Percentiles rank a stretch among this genome's conserved stretches.
phyloP scores from a whole-genome alignment of 35 echinoderm and acorn worm genomes.

The Apostichopus californicus region DNA sequence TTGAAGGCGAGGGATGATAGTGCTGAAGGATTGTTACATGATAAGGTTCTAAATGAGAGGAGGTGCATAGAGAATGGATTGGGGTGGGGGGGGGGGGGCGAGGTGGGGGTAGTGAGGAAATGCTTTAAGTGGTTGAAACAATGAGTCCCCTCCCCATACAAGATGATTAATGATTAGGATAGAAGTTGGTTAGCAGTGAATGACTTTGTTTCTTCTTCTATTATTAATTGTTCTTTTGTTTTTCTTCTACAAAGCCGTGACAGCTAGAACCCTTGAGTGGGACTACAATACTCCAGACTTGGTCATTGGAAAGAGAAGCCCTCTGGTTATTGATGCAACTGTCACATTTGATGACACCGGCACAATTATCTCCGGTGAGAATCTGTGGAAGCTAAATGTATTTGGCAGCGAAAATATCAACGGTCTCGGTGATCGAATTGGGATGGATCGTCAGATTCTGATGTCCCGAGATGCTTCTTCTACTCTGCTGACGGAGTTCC shows the following conservation, averaged over 20 bases:
- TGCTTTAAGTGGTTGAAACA: too few species aligned
- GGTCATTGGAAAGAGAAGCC: conserved; percentile 74
- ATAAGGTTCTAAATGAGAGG: too few species aligned
- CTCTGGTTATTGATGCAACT: conserved; percentile 66
- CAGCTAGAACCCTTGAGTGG: conserved; percentile 67
- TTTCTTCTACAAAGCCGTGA: conserved; percentile 48
- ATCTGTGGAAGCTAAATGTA: conserved; percentile 75
- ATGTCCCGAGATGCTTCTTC: conserved; percentile 46
- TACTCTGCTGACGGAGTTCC: conserved; percentile 57
- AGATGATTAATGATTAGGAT: too few species aligned
- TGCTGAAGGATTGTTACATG: too few species aligned
- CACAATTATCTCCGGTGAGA: conserved; percentile 53
- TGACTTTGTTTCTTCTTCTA: too few species aligned
- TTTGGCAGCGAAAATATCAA: conserved; percentile 54
- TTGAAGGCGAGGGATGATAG: too few species aligned
- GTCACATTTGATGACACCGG: conserved; percentile 54
- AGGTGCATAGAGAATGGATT: too few species aligned
- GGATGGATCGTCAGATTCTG: conserved; percentile 53
- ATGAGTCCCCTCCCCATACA: too few species aligned
- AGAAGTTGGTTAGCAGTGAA: too few species aligned
- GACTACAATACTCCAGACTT: conserved; percentile 61
- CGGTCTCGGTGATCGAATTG: conserved; percentile 50
- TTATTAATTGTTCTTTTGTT: too few species aligned
- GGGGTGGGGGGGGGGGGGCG: too few species aligned
- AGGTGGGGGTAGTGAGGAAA: too few species aligned